Percentiles rank a stretch among this genome's conserved stretches.
Conservation (phyloP, 2,888 invertebrate genomes). For the Melanostoma mellinum region DNA sequence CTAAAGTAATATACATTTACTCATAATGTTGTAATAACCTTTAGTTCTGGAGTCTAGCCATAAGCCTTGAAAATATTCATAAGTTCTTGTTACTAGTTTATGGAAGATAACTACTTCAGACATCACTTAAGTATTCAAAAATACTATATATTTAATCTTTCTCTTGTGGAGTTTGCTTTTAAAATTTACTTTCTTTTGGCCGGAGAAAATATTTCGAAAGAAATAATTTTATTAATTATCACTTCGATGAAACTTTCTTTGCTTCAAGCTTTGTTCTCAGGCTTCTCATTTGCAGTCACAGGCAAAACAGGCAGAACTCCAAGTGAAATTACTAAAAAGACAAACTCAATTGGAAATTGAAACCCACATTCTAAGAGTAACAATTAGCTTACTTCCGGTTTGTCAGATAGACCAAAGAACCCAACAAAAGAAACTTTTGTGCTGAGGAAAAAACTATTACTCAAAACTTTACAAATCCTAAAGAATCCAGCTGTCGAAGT, state of each 20-base stretch:
- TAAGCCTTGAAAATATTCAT: too few species aligned
- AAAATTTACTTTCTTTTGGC: too few species aligned
- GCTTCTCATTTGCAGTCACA: conserved; percentile 30
- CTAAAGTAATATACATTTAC: too few species aligned
- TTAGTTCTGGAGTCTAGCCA: too few species aligned
- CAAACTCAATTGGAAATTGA: conserved; percentile 64
- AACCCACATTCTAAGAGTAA: conserved; percentile 56
- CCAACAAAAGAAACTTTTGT: conserved; percentile 3
- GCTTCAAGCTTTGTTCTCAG: conserved; percentile 3
- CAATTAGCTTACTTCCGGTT: conserved; percentile 25
- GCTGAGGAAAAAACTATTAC: conserved; percentile 42
- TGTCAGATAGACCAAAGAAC: conserved; percentile 39
- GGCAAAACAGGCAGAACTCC: conserved; percentile 30
- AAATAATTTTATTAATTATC: too few species aligned
- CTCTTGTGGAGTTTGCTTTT: too few species aligned
- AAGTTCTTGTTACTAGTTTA: too few species aligned
- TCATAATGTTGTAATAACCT: too few species aligned
- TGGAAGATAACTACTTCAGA: too few species aligned
- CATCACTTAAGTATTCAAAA: too few species aligned
- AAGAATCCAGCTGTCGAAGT: conserved; percentile 40
- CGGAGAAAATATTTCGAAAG: too few species aligned
- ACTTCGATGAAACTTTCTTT: conserved; percentile 13
- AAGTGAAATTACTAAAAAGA: conserved; percentile 23
- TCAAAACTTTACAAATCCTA: conserved; percentile 67
- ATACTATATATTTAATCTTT: too few species aligned